Conservation (phyloP, 2,797 vertebrate genomes). For the Bovichtus diacanthus region DNA sequence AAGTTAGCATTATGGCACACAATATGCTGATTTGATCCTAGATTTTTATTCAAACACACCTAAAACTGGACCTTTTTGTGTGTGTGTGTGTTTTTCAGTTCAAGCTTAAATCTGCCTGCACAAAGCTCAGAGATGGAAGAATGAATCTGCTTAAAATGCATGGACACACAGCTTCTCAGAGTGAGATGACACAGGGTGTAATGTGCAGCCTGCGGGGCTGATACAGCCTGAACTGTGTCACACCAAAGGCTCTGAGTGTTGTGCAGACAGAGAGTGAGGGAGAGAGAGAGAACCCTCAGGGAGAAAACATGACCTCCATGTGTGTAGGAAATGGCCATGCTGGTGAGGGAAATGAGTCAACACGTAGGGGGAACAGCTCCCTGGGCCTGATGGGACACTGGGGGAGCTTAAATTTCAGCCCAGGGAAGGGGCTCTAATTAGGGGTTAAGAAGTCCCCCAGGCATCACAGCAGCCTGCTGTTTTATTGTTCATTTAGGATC, state of each 20-base stretch:
- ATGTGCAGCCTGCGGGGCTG: conserved; percentile 74
- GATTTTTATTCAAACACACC: conserved; percentile 35
- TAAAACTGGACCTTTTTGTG: neutral
- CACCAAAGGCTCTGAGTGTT: conserved; percentile 70
- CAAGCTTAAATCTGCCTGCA: conserved; percentile 19
- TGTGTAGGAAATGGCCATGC: conserved; percentile 93
- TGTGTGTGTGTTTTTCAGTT: conserved; percentile 1
- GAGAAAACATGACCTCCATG: conserved; percentile 90
- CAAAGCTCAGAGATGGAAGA: conserved; percentile 31
- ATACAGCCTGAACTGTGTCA: conserved; percentile 67
- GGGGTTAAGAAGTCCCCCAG: conserved; percentile 96
- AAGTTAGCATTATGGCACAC: conserved; percentile 63
- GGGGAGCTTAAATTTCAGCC: conserved; percentile 91
- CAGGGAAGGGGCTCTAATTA: conserved; percentile 93
- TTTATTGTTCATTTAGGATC: conserved; percentile 88
- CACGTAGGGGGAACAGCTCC: conserved; percentile 88
- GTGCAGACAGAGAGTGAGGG: conserved; percentile 55
- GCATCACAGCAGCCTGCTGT: conserved; percentile 87
- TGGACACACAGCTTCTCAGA: conserved; percentile 50
- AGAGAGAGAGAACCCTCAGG: conserved; percentile 78
- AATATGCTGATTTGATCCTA: conserved; percentile 68
- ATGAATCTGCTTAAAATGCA: conserved; percentile 59
- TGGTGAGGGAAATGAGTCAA: conserved; percentile 95
- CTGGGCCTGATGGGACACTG: conserved; percentile 89
- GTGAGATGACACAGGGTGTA: conserved; percentile 56